phyloP scores from a whole-genome alignment of 2,797 vertebrate species.

The Orientallactaga sibirica region DNA sequence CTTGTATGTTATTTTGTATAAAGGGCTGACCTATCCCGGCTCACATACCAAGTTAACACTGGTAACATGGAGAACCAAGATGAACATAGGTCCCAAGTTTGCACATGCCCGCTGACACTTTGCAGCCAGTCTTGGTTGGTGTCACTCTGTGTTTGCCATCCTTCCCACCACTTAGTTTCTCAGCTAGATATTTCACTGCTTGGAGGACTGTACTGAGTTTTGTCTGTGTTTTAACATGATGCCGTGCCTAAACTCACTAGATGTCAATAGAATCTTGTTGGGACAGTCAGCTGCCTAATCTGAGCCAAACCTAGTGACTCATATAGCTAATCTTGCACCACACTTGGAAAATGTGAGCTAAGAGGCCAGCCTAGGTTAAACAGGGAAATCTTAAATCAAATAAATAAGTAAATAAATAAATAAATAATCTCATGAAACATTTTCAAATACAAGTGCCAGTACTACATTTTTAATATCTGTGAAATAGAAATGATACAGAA shows the following conservation, averaged over 20 bases:
- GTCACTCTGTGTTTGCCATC: background rate
- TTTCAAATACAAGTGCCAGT: background rate
- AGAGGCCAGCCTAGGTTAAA: too few relatives aligned
- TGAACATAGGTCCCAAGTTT: background rate
- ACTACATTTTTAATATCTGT: background rate
- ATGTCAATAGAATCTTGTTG: background rate
- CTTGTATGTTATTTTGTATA: background rate
- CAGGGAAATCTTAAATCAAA: too few relatives aligned
- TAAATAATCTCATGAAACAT: background rate
- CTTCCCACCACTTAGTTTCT: background rate
- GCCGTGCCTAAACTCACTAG: background rate
- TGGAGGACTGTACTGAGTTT: background rate
- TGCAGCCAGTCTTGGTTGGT: background rate
- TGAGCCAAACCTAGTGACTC: background rate
- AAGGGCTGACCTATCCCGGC: background rate
- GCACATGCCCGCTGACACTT: background rate
- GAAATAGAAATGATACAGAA: constrained; percentile 1
- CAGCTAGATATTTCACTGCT: background rate
- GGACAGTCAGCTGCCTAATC: background rate
- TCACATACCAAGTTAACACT: background rate
- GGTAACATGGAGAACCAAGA: background rate
- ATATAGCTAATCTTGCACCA: background rate
- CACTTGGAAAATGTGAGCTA: background rate
- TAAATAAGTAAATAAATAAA: too few relatives aligned
- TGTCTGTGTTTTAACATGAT: background rate